phyloP scores from a whole-genome alignment of 2,797 vertebrate species.

The Leptoclinus maculatus region DNA sequence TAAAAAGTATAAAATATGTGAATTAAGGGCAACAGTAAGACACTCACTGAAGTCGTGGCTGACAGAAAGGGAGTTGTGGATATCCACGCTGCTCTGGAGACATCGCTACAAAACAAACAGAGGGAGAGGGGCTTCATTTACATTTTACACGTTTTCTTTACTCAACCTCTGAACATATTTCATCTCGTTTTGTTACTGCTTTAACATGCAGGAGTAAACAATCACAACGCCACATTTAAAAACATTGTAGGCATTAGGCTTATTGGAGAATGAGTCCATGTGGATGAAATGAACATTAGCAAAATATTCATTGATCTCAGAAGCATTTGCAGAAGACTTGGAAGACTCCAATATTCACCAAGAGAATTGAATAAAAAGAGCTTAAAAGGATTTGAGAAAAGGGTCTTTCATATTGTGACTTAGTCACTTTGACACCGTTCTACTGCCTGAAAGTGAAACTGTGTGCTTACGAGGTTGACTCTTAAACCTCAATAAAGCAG shows the following conservation, averaged over 20 bases:
- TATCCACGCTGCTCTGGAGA: constrained; percentile 89
- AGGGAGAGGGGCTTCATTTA: constrained; percentile 8
- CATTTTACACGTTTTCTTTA: not conserved
- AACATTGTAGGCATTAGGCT: not conserved
- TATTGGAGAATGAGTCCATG: not conserved
- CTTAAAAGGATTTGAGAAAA: not conserved
- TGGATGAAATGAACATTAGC: not conserved
- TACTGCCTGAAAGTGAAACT: not conserved
- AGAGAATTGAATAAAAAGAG: not conserved
- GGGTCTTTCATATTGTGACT: not conserved
- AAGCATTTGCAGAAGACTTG: not conserved
- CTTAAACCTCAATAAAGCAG: not conserved
- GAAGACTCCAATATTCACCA: not conserved
- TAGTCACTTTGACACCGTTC: not conserved
- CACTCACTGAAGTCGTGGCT: constrained; percentile 90
- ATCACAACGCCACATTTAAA: not conserved
- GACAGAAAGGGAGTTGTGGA: constrained; percentile 72
- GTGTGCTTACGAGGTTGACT: not conserved
- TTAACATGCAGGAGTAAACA: not conserved
- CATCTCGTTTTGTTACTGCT: not conserved
- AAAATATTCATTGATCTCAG: not conserved
- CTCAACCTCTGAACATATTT: not conserved
- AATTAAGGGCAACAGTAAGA: not conserved
- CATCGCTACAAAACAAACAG: constrained; percentile 75
- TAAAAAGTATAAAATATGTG: not conserved